phyloP scores from a whole-genome alignment of 2,113 vertebrate genomes.

The Indicator maculatus region DNA sequence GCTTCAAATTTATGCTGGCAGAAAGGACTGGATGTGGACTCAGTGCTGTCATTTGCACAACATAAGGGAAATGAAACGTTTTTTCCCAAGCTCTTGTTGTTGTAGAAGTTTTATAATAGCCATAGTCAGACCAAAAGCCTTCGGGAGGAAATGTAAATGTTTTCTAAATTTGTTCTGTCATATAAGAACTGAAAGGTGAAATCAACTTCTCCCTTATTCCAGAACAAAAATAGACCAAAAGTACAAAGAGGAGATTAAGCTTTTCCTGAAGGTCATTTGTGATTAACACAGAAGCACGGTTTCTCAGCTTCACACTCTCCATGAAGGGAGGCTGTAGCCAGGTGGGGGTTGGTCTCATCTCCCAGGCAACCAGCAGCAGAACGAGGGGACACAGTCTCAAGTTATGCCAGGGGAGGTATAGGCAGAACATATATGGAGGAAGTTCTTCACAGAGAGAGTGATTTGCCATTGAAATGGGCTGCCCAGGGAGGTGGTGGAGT shows the following conservation, averaged over 20 bases:
- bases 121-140: slow-evolving; percentile 7
- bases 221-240: slow-evolving; percentile 14
- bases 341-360: too few relatives aligned
- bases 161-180: slow-evolving; percentile 17
- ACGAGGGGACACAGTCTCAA: too few relatives aligned
- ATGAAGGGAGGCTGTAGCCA: not conserved
- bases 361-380: too few relatives aligned
- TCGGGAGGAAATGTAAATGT: slow-evolving; percentile 37
- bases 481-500: too few relatives aligned
- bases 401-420: too few relatives aligned
- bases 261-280: not conserved
- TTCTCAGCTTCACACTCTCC: not conserved
- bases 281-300: not conserved
- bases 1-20: not conserved
- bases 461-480: too few relatives aligned
- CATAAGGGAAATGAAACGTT: not conserved
- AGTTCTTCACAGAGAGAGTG: too few relatives aligned
- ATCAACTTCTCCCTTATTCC: not conserved
- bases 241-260: not conserved
- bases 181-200: slow-evolving; percentile 28
- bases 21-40: not conserved
- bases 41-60: not conserved
- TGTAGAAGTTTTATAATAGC: not conserved
- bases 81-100: not conserved
- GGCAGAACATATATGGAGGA: too few relatives aligned